Evolutionary conservation across 1,140 invertebrate species (phyloP).

Genomic region (Lepidurus packardi): DNA sequence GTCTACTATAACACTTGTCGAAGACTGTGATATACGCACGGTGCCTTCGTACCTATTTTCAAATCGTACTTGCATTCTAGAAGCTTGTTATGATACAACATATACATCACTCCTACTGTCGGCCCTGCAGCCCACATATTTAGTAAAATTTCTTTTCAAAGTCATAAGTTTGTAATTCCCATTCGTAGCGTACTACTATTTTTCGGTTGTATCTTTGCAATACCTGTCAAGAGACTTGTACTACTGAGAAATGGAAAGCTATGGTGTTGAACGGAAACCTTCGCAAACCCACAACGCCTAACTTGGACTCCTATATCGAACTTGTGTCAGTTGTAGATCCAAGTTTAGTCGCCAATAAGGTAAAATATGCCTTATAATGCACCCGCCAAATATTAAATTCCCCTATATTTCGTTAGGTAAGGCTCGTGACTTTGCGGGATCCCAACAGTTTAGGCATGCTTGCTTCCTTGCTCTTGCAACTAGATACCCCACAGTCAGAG

Average conservation of each 20-base stretch:
- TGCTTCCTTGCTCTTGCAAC: not conserved
- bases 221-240: not conserved
- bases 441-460: not conserved
- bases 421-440: not conserved
- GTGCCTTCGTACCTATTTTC: not conserved
- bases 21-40: slow-evolving; percentile 5
- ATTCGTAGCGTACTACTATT: not conserved
- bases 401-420: not conserved
- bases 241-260: not conserved
- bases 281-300: not conserved
- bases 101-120: not conserved
- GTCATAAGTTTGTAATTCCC: not conserved
- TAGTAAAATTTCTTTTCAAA: not conserved
- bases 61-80: not conserved
- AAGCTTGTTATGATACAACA: not conserved
- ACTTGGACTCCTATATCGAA: not conserved
- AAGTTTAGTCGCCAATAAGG: not conserved
- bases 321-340: not conserved
- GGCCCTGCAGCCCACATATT: not conserved
- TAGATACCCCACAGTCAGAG: not conserved
- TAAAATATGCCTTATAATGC: not conserved
- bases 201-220: not conserved
- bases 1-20: not conserved
- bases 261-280: not conserved
- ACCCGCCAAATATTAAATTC: not conserved